phyloP scores from a whole-genome alignment of 2,113 vertebrate species.

The Genyomyrus donnyi region DNA sequence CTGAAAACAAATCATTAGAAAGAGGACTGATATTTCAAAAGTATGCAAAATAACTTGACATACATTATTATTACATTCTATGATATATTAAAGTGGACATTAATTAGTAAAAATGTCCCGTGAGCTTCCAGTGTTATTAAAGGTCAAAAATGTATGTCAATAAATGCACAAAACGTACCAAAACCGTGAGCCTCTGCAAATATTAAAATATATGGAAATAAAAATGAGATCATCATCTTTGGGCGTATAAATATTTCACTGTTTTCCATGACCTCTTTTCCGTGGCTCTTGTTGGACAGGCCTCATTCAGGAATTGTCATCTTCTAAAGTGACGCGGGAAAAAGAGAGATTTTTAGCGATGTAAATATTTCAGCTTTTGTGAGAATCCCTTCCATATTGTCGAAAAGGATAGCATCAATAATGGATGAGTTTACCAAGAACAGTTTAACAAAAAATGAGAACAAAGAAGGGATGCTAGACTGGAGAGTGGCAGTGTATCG shows the following conservation, averaged over 20 bases:
- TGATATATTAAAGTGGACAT: not conserved
- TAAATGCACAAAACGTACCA: not conserved
- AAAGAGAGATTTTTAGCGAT: not conserved
- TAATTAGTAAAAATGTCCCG: not conserved
- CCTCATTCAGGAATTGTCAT: not conserved
- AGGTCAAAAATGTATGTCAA: not conserved
- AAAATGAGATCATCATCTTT: not conserved
- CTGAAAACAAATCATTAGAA: not conserved
- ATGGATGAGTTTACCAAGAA: not conserved
- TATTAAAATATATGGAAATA: conserved; percentile 4
- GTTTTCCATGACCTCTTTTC: not conserved
- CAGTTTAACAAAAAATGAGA: conserved; percentile 9
- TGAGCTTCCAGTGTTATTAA: not conserved
- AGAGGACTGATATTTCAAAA: not conserved
- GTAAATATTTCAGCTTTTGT: not conserved
- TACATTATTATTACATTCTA: not conserved
- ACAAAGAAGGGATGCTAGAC: not conserved
- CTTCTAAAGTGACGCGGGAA: not conserved
- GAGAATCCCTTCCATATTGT: not conserved
- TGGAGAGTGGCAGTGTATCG: no score
- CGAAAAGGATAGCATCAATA: not conserved
- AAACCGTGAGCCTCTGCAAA: not conserved
- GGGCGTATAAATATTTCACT: conserved; percentile 2
- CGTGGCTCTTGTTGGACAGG: not conserved
- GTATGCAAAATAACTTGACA: not conserved